Base-by-base conservation (phyloP, 1,140 invertebrate genomes). In the Oryzaephilus surinamensis region DNA sequence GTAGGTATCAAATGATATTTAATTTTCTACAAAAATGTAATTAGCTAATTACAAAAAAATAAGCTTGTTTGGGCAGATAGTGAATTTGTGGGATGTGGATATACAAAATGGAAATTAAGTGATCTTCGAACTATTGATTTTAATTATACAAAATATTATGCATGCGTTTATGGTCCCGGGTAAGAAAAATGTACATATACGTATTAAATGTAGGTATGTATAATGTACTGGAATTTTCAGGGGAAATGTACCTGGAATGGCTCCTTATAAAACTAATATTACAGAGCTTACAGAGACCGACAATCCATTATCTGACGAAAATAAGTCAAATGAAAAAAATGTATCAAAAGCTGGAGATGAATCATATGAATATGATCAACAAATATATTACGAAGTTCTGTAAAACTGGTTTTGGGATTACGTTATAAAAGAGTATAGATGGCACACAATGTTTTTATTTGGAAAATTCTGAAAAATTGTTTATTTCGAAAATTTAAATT, bases 91-190 rank as follows among this genome's bases (percentile, higher is more conserved):
- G 51, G 51, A 20, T 54, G 51, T 32, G 51, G 51, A 2, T 54
- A 45, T 23, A 37, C 39, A 1, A 43, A 42, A 15, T 48, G 47
- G 26, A 37, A 24, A 24, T 32, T 32, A 1, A 32, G 19, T 10
- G 31, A n/a, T n/a, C n/a, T n/a, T n/a, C n/a, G n/a, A n/a, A n/a
- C n/a, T n/a, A n/a, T n/a, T n/a, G n/a, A n/a, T n/a, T n/a, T n/a
- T n/a, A 29, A 7, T 16, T 11, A 5, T 54, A 40, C 19, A 33
- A 43, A 8, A 46, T 51, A 24, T 20, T 54, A 7, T 49, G 49
- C 32, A 46, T 51, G 21, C 51, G 51, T 30, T 34, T 54, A 54
- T 29, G 51, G 49, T 26, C 51, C 51, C 20, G 48, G 31, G 51
- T 53, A 48, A 50, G 43, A 41, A 35, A 31, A 17, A 27, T 4